phyloP scores from a whole-genome alignment of 37 sponge, comb jelly and placozoan genomes.

The Spongia lamella region DNA sequence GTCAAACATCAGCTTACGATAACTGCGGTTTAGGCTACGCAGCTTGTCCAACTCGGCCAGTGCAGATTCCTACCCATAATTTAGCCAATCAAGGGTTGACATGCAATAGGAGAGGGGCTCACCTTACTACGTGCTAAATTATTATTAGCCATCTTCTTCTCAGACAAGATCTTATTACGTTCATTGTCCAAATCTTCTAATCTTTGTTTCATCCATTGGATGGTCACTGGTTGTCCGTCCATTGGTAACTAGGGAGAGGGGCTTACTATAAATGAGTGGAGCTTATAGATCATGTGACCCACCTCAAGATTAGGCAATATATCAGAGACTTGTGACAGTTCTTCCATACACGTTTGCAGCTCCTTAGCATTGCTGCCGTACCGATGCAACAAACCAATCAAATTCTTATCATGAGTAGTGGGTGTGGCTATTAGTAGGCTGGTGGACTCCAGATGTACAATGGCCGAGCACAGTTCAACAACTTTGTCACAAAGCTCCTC shows the following conservation, averaged over 20 bases:
- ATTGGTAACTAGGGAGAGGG: slow-evolving; percentile 47
- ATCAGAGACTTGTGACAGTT: slow-evolving; percentile 79
- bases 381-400: slow-evolving; percentile 51
- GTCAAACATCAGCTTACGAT: slow-evolving; percentile 75
- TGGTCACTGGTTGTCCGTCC: slow-evolving; percentile 72
- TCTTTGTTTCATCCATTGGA: slow-evolving; percentile 63
- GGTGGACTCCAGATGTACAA: slow-evolving; percentile 87
- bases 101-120: too few relatives aligned
- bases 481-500: slow-evolving; percentile 73
- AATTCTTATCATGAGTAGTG: slow-evolving; percentile 67
- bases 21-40: slow-evolving; percentile 52
- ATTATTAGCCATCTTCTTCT: slow-evolving; percentile 57
- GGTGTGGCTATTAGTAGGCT: slow-evolving; percentile 60
- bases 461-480: slow-evolving; percentile 65
- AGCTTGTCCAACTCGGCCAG: slow-evolving; percentile 83
- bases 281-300: neutral
- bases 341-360: slow-evolving; percentile 55
- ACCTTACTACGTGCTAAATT: slow-evolving; percentile 64
- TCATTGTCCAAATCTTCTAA: slow-evolving; percentile 49
- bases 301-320: slow-evolving; percentile 67
- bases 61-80: slow-evolving; percentile 39
- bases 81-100: too few relatives aligned
- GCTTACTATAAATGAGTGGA: neutral
- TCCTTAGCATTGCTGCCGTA: slow-evolving; percentile 9
- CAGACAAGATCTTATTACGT: slow-evolving; percentile 30